These are phyloP conservation scores for Rhimphoctona megacephalus DNA, from an alignment of 2,888 invertebrate species.

Conservation along the genomic window DNA sequence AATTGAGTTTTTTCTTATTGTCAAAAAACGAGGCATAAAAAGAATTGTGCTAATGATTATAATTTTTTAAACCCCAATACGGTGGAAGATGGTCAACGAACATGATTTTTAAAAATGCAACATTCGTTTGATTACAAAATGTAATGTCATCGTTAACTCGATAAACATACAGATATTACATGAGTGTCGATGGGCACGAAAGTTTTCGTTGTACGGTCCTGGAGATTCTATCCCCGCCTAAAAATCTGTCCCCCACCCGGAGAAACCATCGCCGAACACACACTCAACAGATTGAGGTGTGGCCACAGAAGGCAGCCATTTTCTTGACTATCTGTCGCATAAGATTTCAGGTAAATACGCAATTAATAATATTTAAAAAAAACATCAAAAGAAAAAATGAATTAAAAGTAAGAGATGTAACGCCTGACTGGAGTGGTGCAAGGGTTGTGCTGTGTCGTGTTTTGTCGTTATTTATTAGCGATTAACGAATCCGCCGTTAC, in stretches of 20 bases:
- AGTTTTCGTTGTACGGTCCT: slow-evolving; percentile 49
- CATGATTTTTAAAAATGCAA: neutral
- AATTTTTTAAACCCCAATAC: neutral
- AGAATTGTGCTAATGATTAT: neutral
- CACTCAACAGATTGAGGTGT: slow-evolving; percentile 83
- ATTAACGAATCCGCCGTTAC: slow-evolving; percentile 55
- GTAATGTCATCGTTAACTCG: neutral
- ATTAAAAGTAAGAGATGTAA: slow-evolving; percentile 17
- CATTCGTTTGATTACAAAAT: neutral
- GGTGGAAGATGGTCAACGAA: neutral
- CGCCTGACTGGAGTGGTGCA: slow-evolving; percentile 75
- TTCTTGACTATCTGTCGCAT: slow-evolving; percentile 83
- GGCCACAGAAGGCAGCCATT: slow-evolving; percentile 82
- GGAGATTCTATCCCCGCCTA: slow-evolving; percentile 46
- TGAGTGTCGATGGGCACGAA: slow-evolving; percentile 25
- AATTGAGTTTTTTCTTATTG: neutral
- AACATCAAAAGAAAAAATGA: neutral
- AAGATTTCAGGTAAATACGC: slow-evolving; percentile 83
- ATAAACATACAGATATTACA: neutral
- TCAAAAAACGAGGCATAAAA: neutral
- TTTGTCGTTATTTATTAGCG: slow-evolving; percentile 71
- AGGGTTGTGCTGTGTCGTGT: slow-evolving; percentile 78
- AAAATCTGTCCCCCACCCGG: slow-evolving; percentile 49
- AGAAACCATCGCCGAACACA: slow-evolving; percentile 59
- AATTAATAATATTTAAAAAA: slow-evolving; percentile 76